phyloP scores from a whole-genome alignment of 2,888 invertebrate genomes.

The Lottia gigantea region DNA sequence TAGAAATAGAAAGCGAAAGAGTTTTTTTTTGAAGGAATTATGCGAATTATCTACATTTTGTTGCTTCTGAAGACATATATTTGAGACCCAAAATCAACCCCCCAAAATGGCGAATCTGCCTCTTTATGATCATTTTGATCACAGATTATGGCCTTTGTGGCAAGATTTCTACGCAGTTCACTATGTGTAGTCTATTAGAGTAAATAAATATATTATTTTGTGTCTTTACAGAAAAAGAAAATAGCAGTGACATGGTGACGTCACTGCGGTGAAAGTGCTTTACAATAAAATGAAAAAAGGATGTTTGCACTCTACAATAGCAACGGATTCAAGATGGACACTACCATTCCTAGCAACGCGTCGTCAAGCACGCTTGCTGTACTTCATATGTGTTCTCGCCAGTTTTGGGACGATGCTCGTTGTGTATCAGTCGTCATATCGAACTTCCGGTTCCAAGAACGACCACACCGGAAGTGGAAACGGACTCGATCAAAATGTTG shows the following conservation, averaged over 20 bases:
- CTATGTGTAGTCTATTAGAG: too few species aligned
- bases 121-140: too few species aligned
- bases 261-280: neutral
- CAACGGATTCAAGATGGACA: neutral
- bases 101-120: too few species aligned
- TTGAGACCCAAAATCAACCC: too few species aligned
- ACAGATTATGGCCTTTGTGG: too few species aligned
- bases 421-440: neutral
- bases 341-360: neutral
- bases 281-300: neutral
- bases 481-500: neutral
- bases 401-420: slow-evolving; percentile 1
- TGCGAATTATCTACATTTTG: too few species aligned
- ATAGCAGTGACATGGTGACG: neutral
- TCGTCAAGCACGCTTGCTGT: neutral
- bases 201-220: too few species aligned
- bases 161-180: too few species aligned
- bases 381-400: neutral
- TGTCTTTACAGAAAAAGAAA: too few species aligned
- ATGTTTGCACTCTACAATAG: neutral
- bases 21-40: too few species aligned
- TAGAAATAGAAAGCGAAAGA: too few species aligned
- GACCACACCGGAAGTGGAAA: neutral
- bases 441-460: neutral
- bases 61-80: too few species aligned